These are phyloP conservation scores for Lepisosteus oculatus DNA, from an alignment of 2,113 vertebrate genomes.

Conservation along the genomic window DNA sequence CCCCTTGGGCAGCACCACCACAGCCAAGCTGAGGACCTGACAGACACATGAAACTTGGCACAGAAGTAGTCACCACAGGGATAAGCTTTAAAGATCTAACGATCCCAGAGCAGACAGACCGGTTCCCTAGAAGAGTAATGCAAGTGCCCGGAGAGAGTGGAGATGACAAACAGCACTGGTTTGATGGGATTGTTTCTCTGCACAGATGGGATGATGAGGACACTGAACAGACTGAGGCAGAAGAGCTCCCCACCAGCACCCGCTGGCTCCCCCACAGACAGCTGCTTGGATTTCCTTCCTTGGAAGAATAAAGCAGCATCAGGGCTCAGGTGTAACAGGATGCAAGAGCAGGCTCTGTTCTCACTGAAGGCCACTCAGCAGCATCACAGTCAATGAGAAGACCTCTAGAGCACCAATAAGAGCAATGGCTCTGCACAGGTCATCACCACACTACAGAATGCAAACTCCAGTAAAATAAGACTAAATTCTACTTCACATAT, in stretches of 20 bases:
- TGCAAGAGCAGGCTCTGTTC: constrained; percentile 10
- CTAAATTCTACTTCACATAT: constrained; percentile 34
- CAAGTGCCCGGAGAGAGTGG: too few relatives aligned
- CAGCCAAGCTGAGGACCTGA: too few relatives aligned
- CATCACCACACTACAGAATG: constrained; percentile 31
- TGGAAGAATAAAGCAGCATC: constrained; percentile 8
- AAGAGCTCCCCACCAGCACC: constrained; percentile 11
- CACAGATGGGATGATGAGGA: neutral
- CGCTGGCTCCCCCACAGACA: neutral
- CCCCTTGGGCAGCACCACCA: too few relatives aligned
- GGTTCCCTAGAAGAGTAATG: too few relatives aligned
- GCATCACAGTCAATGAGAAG: constrained; percentile 37
- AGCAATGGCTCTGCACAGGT: constrained; percentile 29
- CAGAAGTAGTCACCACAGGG: too few relatives aligned
- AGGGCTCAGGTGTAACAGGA: constrained; percentile 9
- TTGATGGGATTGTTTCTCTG: too few relatives aligned
- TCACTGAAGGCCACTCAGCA: constrained; percentile 9
- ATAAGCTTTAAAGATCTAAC: too few relatives aligned
- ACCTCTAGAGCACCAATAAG: constrained; percentile 29
- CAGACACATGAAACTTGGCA: too few relatives aligned
- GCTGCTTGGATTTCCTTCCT: constrained; percentile 10
- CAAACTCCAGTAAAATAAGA: constrained; percentile 43
- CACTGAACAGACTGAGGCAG: constrained; percentile 38
- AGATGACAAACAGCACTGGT: too few relatives aligned
- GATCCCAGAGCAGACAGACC: too few relatives aligned